Conservation (phyloP, 2,113 vertebrate species). For the Tetraodon nigroviridis region DNA sequence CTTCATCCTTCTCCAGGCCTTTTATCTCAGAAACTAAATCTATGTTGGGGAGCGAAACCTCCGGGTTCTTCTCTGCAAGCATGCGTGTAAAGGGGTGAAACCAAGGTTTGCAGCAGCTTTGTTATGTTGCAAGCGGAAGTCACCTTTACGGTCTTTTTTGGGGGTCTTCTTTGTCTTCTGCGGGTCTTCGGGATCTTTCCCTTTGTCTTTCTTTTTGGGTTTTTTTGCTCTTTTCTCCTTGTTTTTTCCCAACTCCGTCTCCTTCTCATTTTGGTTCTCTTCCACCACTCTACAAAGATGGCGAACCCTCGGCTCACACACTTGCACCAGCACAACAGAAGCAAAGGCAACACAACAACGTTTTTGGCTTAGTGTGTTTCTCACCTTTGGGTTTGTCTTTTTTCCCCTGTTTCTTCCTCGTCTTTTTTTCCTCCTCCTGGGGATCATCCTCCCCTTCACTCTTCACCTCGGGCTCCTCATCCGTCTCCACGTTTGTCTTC, state of each 20-base stretch:
- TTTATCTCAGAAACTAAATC: constrained; percentile 38
- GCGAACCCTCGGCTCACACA: not conserved
- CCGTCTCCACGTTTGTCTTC: constrained; percentile 50
- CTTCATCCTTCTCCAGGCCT: constrained; percentile 36
- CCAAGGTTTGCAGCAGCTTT: not conserved
- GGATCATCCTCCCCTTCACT: constrained; percentile 22
- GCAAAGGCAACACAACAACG: not conserved
- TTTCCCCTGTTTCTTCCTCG: constrained; percentile 60
- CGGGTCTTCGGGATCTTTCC: constrained; percentile 38
- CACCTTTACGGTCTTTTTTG: constrained; percentile 61
- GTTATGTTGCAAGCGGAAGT: not conserved
- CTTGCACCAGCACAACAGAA: too few relatives aligned
- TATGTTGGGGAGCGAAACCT: constrained; percentile 31
- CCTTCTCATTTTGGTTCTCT: constrained; percentile 25
- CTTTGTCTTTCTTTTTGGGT: constrained; percentile 54
- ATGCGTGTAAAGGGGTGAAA: not conserved
- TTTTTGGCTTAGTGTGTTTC: not conserved
- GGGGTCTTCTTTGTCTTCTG: constrained; percentile 49
- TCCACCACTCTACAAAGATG: constrained; percentile 42
- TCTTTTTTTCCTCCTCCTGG: constrained; percentile 40
- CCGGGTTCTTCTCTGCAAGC: constrained; percentile 51
- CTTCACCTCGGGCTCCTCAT: constrained; percentile 35
- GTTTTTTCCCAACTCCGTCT: constrained; percentile 45
- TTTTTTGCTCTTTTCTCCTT: constrained; percentile 62
- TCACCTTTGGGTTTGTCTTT: constrained; percentile 62